Conservation (phyloP, 2,797 vertebrate species). For the Pipistrellus pygmaeus region DNA sequence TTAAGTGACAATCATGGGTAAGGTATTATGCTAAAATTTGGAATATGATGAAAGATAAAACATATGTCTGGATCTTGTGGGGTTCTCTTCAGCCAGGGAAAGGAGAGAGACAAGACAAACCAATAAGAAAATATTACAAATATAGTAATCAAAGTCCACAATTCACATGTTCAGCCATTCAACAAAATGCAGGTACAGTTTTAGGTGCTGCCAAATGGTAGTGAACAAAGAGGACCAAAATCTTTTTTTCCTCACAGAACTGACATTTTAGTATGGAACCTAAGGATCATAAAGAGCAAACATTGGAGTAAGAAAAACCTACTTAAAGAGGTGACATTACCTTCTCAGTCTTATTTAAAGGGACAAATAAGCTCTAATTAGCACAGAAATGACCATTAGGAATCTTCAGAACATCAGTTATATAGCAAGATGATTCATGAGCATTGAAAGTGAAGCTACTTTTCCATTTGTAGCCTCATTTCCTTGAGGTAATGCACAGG, state of each 20-base stretch:
- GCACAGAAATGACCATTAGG: background rate
- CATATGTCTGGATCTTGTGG: background rate
- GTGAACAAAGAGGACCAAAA: background rate
- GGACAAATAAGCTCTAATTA: background rate
- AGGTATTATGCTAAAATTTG: background rate
- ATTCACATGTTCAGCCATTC: background rate
- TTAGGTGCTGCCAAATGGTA: background rate
- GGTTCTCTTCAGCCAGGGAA: background rate
- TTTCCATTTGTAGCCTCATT: background rate
- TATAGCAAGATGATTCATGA: background rate
- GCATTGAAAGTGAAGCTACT: background rate
- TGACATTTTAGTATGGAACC: background rate
- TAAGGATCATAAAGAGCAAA: background rate
- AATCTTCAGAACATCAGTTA: background rate
- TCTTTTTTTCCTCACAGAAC: background rate
- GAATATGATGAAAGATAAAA: background rate
- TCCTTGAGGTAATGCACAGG: background rate
- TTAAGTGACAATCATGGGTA: background rate
- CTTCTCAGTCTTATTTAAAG: background rate
- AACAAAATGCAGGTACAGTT: background rate
- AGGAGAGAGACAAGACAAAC: background rate
- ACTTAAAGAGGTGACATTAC: background rate
- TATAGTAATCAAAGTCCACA: background rate
- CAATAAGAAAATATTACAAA: background rate
- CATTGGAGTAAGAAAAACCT: background rate